Base-by-base conservation (phyloP, 2,113 vertebrate species). In the Scatophagus argus region DNA sequence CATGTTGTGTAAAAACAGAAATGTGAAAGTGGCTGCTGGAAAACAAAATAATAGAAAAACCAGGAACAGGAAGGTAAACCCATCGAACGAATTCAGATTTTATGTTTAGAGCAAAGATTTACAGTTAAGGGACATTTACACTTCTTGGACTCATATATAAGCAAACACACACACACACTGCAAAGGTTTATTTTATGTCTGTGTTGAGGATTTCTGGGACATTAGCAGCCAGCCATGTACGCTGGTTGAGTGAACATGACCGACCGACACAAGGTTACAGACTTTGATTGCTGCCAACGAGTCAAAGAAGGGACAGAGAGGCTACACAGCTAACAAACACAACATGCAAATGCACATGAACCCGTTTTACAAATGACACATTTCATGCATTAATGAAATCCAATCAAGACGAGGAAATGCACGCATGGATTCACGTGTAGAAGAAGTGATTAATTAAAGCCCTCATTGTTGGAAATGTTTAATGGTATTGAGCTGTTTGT, bases 161-260 rank as follows among this genome's bases (percentile, higher is more conserved):
- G 38, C 39, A 61, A 23, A 27, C 34, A 47, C 39, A 56, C 1
- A 56, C 14, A 52, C 31, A 74, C 49, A 68, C 44, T 8, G 34
- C 19, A 2, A 64, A 1, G 31, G 77, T 84, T 84, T 89, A 64
- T 80, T 79, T 70, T 69, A 60, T 62, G 39, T 77, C 59, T 62
- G 41, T 62, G 69, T 69, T 19, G 63, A 87, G 90, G 89, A 87
- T 90, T 93, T 93, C 87, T 88, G 88, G 88, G 25, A 91, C 87
- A 91, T 88, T 91, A 89, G 66, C 72, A 75, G n/a, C 46, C 79
- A 84, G 85, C 63, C 79, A 72, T 66, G 72, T 74, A 64, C 23
- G 29, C 72, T 17, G 83, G 79, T 34, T 82, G 78, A 86, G 41
- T 74, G 74, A 70, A 78, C 75, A 4, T 62, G 75, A 69, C 82